phyloP scores from a whole-genome alignment of 2,888 invertebrate genomes.

The Tinea pellionella region DNA sequence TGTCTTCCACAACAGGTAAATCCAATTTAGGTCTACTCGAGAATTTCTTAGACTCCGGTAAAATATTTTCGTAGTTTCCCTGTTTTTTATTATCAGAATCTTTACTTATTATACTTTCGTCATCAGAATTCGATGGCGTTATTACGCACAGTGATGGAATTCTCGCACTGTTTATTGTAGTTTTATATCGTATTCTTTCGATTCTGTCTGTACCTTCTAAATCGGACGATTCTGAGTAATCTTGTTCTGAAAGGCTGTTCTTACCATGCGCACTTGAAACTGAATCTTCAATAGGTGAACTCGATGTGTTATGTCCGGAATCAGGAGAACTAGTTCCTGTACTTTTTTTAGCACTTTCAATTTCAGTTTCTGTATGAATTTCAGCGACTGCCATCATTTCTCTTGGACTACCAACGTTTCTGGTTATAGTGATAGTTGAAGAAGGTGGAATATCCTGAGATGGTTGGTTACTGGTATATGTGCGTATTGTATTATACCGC shows the following conservation, averaged over 20 bases:
- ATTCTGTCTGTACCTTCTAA: constrained; percentile 89
- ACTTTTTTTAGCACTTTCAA: constrained; percentile 62
- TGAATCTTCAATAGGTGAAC: constrained; percentile 81
- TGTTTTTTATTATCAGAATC: constrained; percentile 30
- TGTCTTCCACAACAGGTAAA: constrained; percentile 41
- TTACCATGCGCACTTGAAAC: constrained; percentile 78
- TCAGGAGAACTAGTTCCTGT: constrained; percentile 82
- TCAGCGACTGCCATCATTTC: constrained; percentile 72
- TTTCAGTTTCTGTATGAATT: constrained; percentile 59
- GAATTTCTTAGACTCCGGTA: constrained; percentile 27
- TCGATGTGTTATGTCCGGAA: constrained; percentile 84
- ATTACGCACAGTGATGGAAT: constrained; percentile 95
- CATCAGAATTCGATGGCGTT: constrained; percentile 88
- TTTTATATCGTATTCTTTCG: constrained; percentile 87
- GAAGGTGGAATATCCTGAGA: constrained; percentile 48
- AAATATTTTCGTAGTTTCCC: constrained; percentile 24
- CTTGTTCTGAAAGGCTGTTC: constrained; percentile 80
- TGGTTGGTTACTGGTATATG: constrained; percentile 47
- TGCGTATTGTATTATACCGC: constrained; percentile 42
- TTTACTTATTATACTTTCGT: constrained; percentile 74
- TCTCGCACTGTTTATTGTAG: constrained; percentile 85
- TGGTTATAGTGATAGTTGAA: constrained; percentile 51
- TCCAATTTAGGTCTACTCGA: constrained; percentile 50
- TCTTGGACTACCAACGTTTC: constrained; percentile 47
- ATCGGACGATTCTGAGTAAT: constrained; percentile 88